Evolutionary conservation across 2,888 invertebrate genomes (phyloP).

Genomic region (Azorinus chamasolen): DNA sequence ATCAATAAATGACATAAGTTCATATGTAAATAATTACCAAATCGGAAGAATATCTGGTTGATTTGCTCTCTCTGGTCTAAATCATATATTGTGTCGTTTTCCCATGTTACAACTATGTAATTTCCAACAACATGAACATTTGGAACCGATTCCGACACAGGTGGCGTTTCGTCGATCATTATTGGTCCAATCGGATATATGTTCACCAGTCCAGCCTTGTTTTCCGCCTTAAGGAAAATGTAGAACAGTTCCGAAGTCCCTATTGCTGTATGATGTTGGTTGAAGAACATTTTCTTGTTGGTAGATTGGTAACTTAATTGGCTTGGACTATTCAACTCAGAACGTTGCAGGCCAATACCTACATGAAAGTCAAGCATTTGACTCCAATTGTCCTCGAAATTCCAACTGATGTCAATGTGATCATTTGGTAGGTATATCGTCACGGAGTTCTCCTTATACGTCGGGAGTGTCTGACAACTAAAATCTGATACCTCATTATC

Average conservation of each 20-base stretch:
- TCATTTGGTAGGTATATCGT: conserved; percentile 57
- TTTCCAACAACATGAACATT: conserved; percentile 20
- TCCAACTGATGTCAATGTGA: conserved; percentile 57
- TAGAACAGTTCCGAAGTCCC: conserved; percentile 47
- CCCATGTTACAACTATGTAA: conserved; percentile 50
- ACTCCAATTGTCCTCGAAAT: conserved; percentile 50
- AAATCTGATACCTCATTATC: conserved; percentile 24
- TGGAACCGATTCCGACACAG: conserved; percentile 31
- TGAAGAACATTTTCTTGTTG: conserved; percentile 35
- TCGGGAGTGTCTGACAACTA: conserved; percentile 19
- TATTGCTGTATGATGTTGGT: conserved; percentile 50
- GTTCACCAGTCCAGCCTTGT: conserved; percentile 61
- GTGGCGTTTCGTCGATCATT: conserved; percentile 55
- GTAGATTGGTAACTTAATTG: conserved; percentile 46
- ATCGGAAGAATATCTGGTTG: conserved; percentile 37
- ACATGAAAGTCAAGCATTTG: conserved; percentile 60
- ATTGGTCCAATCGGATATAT: conserved; percentile 56
- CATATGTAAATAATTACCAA: conserved; percentile 38
- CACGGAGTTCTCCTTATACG: conserved; percentile 1
- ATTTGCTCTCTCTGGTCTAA: conserved; percentile 53
- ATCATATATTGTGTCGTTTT: conserved; percentile 53
- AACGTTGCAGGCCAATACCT: conserved; percentile 45
- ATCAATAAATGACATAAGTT: not conserved
- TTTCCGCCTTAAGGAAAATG: conserved; percentile 55
- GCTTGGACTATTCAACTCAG: conserved; percentile 36